Conservation (phyloP, 2,888 invertebrate genomes). For the Tetanocera ferruginea region DNA sequence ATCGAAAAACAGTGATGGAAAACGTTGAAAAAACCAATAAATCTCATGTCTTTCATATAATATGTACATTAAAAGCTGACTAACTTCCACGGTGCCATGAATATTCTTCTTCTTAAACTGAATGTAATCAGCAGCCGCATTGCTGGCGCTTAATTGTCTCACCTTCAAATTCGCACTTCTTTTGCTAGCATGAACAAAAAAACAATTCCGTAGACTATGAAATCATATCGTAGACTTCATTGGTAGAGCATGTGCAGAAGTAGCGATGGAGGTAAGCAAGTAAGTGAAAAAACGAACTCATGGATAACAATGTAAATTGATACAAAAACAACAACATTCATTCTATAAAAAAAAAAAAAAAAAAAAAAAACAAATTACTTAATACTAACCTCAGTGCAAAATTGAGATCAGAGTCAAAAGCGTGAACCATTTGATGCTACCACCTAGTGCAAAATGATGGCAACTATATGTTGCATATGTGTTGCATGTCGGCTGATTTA, state of each 20-base stretch:
- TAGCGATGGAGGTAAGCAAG: too few relatives aligned
- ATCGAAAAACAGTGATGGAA: background rate
- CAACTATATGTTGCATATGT: background rate
- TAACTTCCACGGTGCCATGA: background rate
- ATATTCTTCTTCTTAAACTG: background rate
- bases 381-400: background rate
- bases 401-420: slow-evolving; percentile 31
- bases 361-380: background rate
- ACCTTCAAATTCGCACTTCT: slow-evolving; percentile 23
- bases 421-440: slow-evolving; percentile 25
- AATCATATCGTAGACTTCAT: too few relatives aligned
- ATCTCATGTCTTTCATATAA: too few relatives aligned
- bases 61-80: too few relatives aligned
- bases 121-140: background rate
- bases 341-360: background rate
- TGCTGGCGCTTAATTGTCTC: slow-evolving; percentile 27
- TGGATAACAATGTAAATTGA: slow-evolving; percentile 18
- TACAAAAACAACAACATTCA: background rate
- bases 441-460: slow-evolving; percentile 10
- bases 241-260: background rate
- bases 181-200: background rate
- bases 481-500: background rate
- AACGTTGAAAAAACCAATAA: too few relatives aligned
- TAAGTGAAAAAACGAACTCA: background rate
- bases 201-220: background rate